Conservation (phyloP, 1,140 invertebrate species). For the Plodia interpunctella region DNA sequence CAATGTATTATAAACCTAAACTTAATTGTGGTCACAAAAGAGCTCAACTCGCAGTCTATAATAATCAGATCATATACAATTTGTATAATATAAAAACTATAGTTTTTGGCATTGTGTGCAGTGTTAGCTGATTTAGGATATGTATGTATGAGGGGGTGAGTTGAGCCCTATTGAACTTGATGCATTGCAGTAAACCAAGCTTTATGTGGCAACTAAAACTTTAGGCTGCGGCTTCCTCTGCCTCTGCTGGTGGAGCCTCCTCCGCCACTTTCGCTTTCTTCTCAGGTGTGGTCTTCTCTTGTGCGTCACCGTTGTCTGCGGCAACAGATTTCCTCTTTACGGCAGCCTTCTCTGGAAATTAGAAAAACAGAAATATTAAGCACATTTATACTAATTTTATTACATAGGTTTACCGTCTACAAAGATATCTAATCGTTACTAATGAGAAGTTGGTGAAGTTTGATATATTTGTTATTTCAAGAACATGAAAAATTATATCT, state of each 20-base stretch:
- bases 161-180: conserved; percentile 64
- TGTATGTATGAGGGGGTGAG: conserved; percentile 43
- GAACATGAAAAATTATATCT: no score
- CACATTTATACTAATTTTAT: neutral
- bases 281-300: conserved; percentile 81
- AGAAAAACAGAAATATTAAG: neutral
- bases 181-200: conserved; percentile 75
- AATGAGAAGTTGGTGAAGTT: no score
- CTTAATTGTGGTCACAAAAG: conserved; percentile 61
- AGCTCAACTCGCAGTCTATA: conserved; percentile 53
- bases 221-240: conserved; percentile 83
- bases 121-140: conserved; percentile 37
- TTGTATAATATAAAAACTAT: conserved; percentile 59
- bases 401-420: no score
- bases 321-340: conserved; percentile 85
- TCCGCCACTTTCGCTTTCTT: conserved; percentile 86
- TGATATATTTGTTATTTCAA: no score
- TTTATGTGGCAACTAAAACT: conserved; percentile 20
- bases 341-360: conserved; percentile 59
- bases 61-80: conserved; percentile 46
- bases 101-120: conserved; percentile 39
- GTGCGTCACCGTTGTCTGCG: conserved; percentile 75
- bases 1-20: conserved; percentile 68
- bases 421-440: no score
- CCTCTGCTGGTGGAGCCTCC: conserved; percentile 77